Conservation (phyloP, 2,888 invertebrate genomes). For the Ptycholaimellus sp. region DNA sequence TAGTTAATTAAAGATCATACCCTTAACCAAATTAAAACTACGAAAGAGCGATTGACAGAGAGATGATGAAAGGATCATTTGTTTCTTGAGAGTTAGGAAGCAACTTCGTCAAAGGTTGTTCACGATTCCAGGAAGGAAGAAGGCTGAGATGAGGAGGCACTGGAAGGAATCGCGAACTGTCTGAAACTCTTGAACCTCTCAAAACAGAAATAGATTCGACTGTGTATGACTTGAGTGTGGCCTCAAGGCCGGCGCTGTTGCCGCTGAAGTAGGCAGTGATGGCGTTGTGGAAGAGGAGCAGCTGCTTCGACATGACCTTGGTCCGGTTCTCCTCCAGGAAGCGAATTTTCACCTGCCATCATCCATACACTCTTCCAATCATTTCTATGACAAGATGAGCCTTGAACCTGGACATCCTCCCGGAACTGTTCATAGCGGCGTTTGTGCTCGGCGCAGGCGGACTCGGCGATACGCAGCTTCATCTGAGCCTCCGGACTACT, state of each 20-base stretch:
- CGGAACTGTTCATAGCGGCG: conserved; percentile 71
- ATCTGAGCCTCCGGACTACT: no score
- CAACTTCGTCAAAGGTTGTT: no score
- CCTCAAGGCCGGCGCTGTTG: conserved; percentile 71
- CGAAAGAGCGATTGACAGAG: no score
- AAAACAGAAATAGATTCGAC: no score
- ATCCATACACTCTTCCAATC: neutral
- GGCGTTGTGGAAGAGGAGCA: conserved; percentile 80
- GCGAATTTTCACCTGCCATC: conserved; percentile 51
- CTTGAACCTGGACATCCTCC: conserved; percentile 48
- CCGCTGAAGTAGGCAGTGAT: conserved; percentile 89
- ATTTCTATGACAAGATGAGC: neutral
- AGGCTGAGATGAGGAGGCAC: no score
- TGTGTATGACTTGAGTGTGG: conserved; percentile 77
- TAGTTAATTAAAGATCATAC: no score
- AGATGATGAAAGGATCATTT: no score
- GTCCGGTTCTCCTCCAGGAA: conserved; percentile 93
- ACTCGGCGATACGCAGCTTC: conserved; percentile 45
- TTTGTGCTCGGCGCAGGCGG: conserved; percentile 57
- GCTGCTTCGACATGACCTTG: conserved; percentile 93
- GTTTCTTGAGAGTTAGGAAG: no score
- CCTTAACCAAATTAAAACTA: no score
- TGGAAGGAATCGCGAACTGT: no score
- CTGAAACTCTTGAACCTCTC: no score
- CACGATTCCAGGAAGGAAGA: no score